Evolutionary conservation across 2,797 vertebrate genomes (phyloP).

Genomic region (Poeciliopsis presidionis): DNA sequence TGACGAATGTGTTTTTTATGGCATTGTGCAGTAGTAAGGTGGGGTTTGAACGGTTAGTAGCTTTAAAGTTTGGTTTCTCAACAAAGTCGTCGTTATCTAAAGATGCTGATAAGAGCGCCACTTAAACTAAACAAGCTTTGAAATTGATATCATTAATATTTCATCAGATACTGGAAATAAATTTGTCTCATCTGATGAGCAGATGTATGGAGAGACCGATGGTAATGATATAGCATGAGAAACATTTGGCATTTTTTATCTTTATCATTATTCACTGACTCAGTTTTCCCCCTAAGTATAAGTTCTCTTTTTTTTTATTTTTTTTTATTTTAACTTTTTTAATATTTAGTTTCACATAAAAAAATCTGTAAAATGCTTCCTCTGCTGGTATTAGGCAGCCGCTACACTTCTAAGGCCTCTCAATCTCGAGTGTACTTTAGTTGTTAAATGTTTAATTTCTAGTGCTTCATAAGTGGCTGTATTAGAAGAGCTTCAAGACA

Average conservation of each 20-base stretch:
- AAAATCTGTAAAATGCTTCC: neutral
- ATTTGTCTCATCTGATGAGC: neutral
- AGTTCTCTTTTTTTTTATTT: neutral
- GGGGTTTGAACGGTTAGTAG: neutral
- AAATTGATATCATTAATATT: neutral
- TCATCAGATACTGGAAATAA: neutral
- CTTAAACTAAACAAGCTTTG: neutral
- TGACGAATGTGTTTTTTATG: constrained; percentile 2
- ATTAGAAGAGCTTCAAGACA: constrained; percentile 11
- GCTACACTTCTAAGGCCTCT: neutral
- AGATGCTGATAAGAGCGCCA: neutral
- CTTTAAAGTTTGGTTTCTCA: neutral
- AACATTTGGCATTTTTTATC: neutral
- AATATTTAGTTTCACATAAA: neutral
- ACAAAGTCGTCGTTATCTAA: neutral
- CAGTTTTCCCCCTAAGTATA: neutral
- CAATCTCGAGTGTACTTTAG: neutral
- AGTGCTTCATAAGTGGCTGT: constrained; percentile 13
- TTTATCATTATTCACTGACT: neutral
- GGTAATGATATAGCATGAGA: neutral
- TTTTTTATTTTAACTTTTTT: neutral
- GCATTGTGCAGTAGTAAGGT: neutral
- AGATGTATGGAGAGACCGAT: constrained; percentile 39
- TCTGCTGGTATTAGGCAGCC: constrained; percentile 8
- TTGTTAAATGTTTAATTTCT: constrained; percentile 21